phyloP scores from a whole-genome alignment of 2,888 invertebrate genomes.

The Troides helena region DNA sequence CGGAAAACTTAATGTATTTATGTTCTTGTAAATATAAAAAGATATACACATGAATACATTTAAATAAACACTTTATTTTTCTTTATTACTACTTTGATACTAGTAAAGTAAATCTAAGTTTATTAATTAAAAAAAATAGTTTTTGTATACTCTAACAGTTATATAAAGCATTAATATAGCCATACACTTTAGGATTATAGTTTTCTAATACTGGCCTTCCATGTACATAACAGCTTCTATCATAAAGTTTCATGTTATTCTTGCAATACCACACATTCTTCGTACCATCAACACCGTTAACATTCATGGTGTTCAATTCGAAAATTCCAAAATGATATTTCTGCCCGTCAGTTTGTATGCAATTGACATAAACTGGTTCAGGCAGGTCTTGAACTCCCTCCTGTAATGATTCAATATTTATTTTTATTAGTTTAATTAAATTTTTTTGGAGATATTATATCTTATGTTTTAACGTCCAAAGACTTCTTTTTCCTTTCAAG shows the following conservation, averaged over 20 bases:
- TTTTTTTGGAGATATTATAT: constrained; percentile 28
- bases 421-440: constrained; percentile 27
- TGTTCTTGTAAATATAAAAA: constrained; percentile 78
- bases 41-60: constrained; percentile 77
- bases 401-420: constrained; percentile 56
- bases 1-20: constrained; percentile 70
- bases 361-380: constrained; percentile 90
- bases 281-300: constrained; percentile 76
- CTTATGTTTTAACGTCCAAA: constrained; percentile 21
- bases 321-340: constrained; percentile 90
- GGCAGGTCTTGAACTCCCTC: constrained; percentile 83
- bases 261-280: constrained; percentile 92
- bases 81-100: constrained; percentile 34
- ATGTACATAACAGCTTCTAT: constrained; percentile 81
- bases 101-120: constrained; percentile 22
- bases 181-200: constrained; percentile 89
- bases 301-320: constrained; percentile 90
- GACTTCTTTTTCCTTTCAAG: constrained; percentile 19
- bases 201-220: constrained; percentile 85
- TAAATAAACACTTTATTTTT: constrained; percentile 49
- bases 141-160: constrained; percentile 71
- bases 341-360: constrained; percentile 89
- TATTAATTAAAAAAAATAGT: constrained; percentile 29
- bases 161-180: constrained; percentile 89
- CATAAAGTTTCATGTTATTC: constrained; percentile 83